Percentiles rank a stretch among this genome's conserved stretches.
Evolutionary conservation across 2,797 vertebrate genomes (phyloP).

Genomic region (Pseudochromis fuscus): DNA sequence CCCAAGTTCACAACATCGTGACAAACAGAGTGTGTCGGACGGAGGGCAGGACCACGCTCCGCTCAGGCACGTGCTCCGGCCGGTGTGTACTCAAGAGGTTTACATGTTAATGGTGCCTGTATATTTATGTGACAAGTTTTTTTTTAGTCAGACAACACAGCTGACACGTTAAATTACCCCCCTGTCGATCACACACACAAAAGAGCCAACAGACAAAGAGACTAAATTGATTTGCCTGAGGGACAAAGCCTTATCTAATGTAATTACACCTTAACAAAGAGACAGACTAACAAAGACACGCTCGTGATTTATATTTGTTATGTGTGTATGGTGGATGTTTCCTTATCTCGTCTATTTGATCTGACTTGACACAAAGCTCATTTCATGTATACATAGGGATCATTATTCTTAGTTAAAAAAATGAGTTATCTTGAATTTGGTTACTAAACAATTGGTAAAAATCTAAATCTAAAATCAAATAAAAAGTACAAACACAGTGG

Average conservation of each 20-base stretch:
- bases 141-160: slow-evolving; percentile 49
- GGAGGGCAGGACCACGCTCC: slow-evolving; percentile 33
- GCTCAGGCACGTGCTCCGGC: slow-evolving; percentile 55
- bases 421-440: background rate
- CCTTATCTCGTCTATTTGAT: slow-evolving; percentile 14
- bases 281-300: slow-evolving; percentile 47
- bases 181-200: slow-evolving; percentile 63
- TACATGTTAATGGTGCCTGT: slow-evolving; percentile 62
- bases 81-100: slow-evolving; percentile 45
- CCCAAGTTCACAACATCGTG: slow-evolving; percentile 53
- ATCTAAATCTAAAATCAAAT: too few species aligned
- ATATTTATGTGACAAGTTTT: slow-evolving; percentile 38
- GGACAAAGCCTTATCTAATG: slow-evolving; percentile 64
- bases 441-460: background rate
- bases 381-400: background rate
- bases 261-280: slow-evolving; percentile 73
- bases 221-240: slow-evolving; percentile 55
- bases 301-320: slow-evolving; percentile 29
- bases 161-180: slow-evolving; percentile 68
- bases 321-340: slow-evolving; percentile 9
- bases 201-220: slow-evolving; percentile 64
- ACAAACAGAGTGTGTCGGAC: slow-evolving; percentile 62
- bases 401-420: too few species aligned
- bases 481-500: too few species aligned
- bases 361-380: background rate